A percentile compares a stretch with the other conserved stretches of the same genome.
phyloP scores from a whole-genome alignment of 2,113 vertebrate genomes.

The Raja brachyura region DNA sequence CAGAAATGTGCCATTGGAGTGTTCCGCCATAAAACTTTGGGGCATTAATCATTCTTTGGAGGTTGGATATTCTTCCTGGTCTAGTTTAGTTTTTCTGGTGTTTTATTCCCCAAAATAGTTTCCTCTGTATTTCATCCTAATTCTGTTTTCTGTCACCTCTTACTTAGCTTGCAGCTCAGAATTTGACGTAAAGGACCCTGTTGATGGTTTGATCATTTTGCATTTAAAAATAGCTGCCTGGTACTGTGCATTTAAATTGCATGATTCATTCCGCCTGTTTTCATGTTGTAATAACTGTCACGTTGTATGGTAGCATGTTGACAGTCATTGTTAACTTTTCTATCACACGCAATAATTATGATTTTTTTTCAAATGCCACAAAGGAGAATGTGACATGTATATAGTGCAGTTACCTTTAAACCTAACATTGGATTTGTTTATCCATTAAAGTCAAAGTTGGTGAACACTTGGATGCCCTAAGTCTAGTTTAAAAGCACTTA shows the following conservation, averaged over 20 bases:
- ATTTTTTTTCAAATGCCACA: neutral
- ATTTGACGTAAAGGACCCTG: neutral
- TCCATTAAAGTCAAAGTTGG: neutral
- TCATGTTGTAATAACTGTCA: slow-evolving; percentile 5
- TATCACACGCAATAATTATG: neutral
- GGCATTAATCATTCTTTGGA: neutral
- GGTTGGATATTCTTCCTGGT: neutral
- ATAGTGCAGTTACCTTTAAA: neutral
- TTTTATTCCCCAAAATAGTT: neutral
- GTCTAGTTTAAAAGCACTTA: neutral
- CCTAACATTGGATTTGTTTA: neutral
- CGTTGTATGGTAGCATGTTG: neutral
- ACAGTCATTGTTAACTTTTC: neutral
- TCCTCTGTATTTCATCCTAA: no score
- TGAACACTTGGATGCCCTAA: neutral
- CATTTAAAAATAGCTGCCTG: slow-evolving; percentile 19
- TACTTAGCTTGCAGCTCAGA: neutral
- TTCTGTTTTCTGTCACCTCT: neutral
- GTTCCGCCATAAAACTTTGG: neutral
- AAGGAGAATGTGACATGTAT: neutral
- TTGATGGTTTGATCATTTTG: slow-evolving; percentile 5
- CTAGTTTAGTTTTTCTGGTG: neutral
- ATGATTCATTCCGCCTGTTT: neutral
- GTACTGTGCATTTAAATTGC: slow-evolving; percentile 3
- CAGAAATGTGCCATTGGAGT: neutral